These are phyloP conservation scores for Callyntrura sp. DNA, from an alignment of 2,888 invertebrate genomes.

Conservation along the genomic window DNA sequence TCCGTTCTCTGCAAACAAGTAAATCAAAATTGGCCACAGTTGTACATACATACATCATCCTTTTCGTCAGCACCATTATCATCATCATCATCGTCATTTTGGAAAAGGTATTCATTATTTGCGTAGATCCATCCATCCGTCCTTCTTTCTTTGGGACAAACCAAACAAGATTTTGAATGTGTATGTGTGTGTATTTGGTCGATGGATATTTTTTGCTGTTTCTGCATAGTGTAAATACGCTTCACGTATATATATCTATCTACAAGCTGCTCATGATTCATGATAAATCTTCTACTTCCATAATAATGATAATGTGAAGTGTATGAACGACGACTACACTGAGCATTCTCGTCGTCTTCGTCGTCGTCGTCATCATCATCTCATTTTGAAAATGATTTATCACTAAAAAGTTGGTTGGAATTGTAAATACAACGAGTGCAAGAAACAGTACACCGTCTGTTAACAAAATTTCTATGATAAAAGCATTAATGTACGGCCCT, in stretches of 20 bases:
- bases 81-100: conserved; percentile 38
- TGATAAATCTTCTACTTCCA: conserved; percentile 44
- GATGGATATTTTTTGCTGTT: neutral
- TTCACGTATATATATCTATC: no score
- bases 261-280: conserved; percentile 2
- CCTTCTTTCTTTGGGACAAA: neutral
- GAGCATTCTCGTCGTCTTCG: no score
- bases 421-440: conserved; percentile 51
- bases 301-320: conserved; percentile 34
- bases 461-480: neutral
- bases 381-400: conserved; percentile 76
- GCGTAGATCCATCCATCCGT: conserved; percentile 24
- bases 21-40: conserved; percentile 78
- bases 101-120: conserved; percentile 58
- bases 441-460: conserved; percentile 44
- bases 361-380: conserved; percentile 75
- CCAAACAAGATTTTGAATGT: conserved; percentile 34
- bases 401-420: conserved; percentile 68
- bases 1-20: conserved; percentile 72
- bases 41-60: conserved; percentile 65
- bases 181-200: neutral
- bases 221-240: no score
- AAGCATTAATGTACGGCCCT: neutral
- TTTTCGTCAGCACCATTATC: conserved; percentile 36
- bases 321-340: conserved; percentile 29